phyloP scores from a whole-genome alignment of 2,113 vertebrate genomes.

The Phocoena sinus region DNA sequence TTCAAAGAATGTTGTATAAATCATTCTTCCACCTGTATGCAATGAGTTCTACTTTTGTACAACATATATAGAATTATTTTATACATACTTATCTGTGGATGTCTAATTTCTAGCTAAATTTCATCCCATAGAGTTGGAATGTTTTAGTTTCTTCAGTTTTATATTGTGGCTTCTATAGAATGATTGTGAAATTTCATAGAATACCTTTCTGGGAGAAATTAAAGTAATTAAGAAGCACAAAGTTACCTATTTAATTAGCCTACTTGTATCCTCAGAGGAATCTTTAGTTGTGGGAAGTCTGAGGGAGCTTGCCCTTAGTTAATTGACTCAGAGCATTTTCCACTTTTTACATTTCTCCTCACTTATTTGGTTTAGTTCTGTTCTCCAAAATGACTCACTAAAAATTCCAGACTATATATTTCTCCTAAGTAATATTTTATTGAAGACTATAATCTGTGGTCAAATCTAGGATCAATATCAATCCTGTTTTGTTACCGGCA shows the following conservation, averaged over 20 bases:
- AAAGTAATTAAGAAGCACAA: constrained; percentile 51
- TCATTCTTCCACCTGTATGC: background rate
- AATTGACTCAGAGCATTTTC: constrained; percentile 13
- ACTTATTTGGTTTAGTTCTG: background rate
- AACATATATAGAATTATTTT: background rate
- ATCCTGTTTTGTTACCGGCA: background rate
- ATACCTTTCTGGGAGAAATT: constrained; percentile 25
- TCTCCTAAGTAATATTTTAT: background rate
- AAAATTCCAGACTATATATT: background rate
- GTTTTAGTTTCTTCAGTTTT: background rate
- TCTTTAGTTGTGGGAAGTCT: background rate
- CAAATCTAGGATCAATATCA: background rate
- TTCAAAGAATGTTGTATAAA: background rate
- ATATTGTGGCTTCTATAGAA: background rate
- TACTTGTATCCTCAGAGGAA: constrained; percentile 42
- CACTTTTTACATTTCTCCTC: background rate
- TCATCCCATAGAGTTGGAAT: background rate
- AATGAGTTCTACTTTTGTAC: background rate
- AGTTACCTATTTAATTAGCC: constrained; percentile 48
- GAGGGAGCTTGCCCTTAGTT: background rate
- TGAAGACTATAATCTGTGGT: background rate
- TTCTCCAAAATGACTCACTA: background rate
- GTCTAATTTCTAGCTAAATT: background rate
- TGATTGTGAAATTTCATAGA: constrained; percentile 19
- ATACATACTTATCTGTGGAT: background rate